Conservation (phyloP, 1,140 invertebrate species). For the Telenomus remus region DNA sequence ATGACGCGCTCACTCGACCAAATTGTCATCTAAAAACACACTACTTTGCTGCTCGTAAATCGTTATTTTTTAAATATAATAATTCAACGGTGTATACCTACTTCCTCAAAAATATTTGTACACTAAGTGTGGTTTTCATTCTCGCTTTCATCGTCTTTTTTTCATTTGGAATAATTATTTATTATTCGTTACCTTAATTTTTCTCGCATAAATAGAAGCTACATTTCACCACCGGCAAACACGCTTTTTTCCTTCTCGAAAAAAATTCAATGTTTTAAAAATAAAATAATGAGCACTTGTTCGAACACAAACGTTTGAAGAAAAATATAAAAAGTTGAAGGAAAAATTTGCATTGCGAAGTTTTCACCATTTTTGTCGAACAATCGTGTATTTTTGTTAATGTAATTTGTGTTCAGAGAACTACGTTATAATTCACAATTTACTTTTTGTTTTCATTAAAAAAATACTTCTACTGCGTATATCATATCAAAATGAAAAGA, state of each 20-base stretch:
- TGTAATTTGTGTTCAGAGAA: conserved; percentile 14
- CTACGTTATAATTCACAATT: conserved; percentile 10
- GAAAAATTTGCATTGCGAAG: conserved; percentile 27
- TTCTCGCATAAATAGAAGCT: conserved; percentile 33
- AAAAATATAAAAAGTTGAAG: conserved; percentile 1
- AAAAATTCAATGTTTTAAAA: conserved; percentile 2
- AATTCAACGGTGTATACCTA: conserved; percentile 66
- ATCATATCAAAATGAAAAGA: conserved; percentile 33
- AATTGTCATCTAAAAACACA: conserved; percentile 53
- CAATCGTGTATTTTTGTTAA: conserved; percentile 24
- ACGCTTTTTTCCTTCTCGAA: conserved; percentile 38
- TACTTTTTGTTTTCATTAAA: conserved; percentile 24
- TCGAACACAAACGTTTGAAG: no score
- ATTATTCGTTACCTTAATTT: conserved; percentile 66
- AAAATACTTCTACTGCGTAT: conserved; percentile 43
- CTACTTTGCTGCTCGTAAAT: conserved; percentile 62
- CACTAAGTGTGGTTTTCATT: conserved; percentile 70
- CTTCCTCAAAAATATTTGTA: conserved; percentile 75
- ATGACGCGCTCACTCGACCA: conserved; percentile 31
- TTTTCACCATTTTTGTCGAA: conserved; percentile 27
- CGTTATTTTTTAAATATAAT: conserved; percentile 64
- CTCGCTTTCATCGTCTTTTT: conserved; percentile 32
- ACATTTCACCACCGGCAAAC: conserved; percentile 56
- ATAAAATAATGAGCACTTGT: background rate
- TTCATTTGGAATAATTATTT: conserved; percentile 66